Conservation (phyloP, 2,113 vertebrate genomes). For the Lagenorhynchus albirostris region DNA sequence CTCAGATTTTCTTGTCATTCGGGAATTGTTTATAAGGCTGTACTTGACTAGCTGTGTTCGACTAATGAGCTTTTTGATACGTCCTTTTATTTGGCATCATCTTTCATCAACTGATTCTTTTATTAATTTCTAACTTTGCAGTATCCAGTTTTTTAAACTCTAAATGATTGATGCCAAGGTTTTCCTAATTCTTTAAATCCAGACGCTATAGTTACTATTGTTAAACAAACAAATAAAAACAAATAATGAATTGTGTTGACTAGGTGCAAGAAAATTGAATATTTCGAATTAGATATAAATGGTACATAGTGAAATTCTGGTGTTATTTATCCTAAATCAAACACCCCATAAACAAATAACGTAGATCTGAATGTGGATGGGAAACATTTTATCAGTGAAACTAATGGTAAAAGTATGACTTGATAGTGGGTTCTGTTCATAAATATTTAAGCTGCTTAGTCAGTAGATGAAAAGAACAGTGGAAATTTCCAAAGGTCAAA, state of each 20-base stretch:
- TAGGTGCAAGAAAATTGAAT: neutral
- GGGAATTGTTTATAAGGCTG: neutral
- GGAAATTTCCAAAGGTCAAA: conserved; percentile 80
- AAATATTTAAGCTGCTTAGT: conserved; percentile 67
- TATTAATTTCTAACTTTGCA: neutral
- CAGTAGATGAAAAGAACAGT: conserved; percentile 54
- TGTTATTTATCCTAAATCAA: neutral
- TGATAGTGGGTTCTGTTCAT: conserved; percentile 40
- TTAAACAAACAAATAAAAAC: neutral
- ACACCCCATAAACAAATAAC: neutral
- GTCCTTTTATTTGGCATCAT: neutral
- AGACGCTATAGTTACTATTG: neutral
- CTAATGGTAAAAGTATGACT: conserved; percentile 50
- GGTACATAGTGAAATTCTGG: neutral
- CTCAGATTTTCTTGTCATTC: neutral
- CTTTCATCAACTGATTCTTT: neutral
- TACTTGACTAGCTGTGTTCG: neutral
- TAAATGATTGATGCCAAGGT: neutral
- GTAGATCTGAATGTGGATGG: conserved; percentile 58
- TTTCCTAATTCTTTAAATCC: neutral
- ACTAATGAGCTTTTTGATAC: neutral
- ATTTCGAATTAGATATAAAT: neutral
- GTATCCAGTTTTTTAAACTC: neutral
- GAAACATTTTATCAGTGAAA: conserved; percentile 56
- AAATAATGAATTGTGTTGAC: neutral